Percentiles rank a stretch among this genome's conserved stretches.
These are phyloP conservation scores for Thermophis baileyi DNA, from an alignment of 2,113 vertebrate genomes.

Conservation along the genomic window DNA sequence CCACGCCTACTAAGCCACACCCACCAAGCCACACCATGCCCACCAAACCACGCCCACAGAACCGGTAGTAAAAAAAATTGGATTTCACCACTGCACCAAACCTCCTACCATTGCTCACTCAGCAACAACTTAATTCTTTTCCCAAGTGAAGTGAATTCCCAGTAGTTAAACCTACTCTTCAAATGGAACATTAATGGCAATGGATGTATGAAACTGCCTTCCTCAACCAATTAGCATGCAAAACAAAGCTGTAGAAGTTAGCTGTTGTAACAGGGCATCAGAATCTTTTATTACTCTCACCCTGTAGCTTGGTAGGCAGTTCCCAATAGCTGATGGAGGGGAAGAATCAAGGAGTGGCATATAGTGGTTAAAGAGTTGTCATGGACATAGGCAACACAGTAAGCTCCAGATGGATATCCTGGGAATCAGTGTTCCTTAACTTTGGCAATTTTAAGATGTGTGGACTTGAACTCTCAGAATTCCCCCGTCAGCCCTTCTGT, in stretches of 20 bases:
- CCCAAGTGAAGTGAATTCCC: slow-evolving; percentile 1
- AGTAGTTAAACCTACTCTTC: not conserved
- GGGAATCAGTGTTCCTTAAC: not conserved
- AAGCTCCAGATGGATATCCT: not conserved
- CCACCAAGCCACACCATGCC: too few species aligned
- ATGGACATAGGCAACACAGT: not conserved
- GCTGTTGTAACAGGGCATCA: not conserved
- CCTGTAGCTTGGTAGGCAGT: not conserved
- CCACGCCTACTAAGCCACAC: too few species aligned
- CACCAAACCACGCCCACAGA: too few species aligned
- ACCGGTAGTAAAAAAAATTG: too few species aligned
- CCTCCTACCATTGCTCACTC: not conserved
- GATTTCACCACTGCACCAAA: not conserved
- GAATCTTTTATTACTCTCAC: not conserved
- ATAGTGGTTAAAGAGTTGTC: not conserved
- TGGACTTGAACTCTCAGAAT: not conserved
- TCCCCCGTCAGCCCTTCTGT: not conserved
- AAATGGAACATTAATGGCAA: not conserved
- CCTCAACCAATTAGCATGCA: not conserved
- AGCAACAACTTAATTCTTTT: not conserved
- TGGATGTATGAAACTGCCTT: slow-evolving; percentile 6
- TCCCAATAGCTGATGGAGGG: not conserved
- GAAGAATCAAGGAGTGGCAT: not conserved
- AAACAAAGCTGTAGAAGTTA: not conserved
- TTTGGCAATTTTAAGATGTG: too few species aligned